These are phyloP conservation scores for Phocides pigmalion DNA, from an alignment of 1,140 invertebrate genomes.

Conservation along the genomic window DNA sequence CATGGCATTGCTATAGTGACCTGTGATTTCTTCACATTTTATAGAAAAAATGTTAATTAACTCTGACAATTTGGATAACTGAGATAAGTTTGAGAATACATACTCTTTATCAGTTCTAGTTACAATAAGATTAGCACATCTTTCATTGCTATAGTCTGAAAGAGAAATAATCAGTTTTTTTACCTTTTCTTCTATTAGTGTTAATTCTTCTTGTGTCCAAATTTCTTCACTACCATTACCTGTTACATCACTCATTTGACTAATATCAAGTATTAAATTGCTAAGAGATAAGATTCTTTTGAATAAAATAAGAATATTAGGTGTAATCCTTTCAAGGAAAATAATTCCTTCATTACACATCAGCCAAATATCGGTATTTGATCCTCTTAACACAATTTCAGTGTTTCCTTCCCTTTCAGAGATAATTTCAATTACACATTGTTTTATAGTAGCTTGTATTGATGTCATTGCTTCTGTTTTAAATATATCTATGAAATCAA, in stretches of 20 bases:
- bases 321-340: slow-evolving; percentile 90
- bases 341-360: slow-evolving; percentile 91
- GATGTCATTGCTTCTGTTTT: slow-evolving; percentile 95
- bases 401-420: slow-evolving; percentile 87
- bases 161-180: slow-evolving; percentile 90
- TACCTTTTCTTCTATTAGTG: slow-evolving; percentile 87
- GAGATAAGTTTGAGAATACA: slow-evolving; percentile 87
- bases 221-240: slow-evolving; percentile 87
- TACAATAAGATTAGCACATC: slow-evolving; percentile 93
- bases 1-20: slow-evolving; percentile 91
- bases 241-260: slow-evolving; percentile 83
- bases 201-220: slow-evolving; percentile 88
- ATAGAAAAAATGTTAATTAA: slow-evolving; percentile 92
- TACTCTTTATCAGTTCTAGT: slow-evolving; percentile 89
- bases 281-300: slow-evolving; percentile 88
- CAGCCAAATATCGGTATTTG: slow-evolving; percentile 87
- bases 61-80: slow-evolving; percentile 91
- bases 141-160: slow-evolving; percentile 96
- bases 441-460: slow-evolving; percentile 94
- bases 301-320: slow-evolving; percentile 85
- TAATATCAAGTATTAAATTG: slow-evolving; percentile 87
- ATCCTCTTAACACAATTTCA: slow-evolving; percentile 86
- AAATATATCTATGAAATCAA: slow-evolving; percentile 94
- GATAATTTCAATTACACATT: slow-evolving; percentile 92
- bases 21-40: slow-evolving; percentile 91